phyloP scores from a whole-genome alignment of 1,140 invertebrate genomes.

The Pseudomyrmex gracilis region DNA sequence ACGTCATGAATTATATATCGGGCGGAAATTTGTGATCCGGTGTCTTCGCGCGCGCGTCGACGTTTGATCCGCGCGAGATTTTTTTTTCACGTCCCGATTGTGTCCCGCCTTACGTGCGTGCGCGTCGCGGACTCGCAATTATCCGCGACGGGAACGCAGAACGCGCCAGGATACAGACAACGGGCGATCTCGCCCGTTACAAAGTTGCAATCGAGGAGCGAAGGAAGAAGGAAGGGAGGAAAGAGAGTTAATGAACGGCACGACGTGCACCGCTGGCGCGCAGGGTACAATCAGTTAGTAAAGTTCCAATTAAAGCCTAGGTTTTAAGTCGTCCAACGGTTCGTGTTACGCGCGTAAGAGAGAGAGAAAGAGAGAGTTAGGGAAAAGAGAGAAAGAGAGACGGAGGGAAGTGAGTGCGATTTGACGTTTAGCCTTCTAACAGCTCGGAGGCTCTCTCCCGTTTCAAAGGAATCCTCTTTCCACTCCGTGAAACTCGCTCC shows the following conservation, averaged over 20 bases:
- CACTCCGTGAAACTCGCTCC: slow-evolving; percentile 31
- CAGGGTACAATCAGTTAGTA: slow-evolving; percentile 83
- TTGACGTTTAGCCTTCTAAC: slow-evolving; percentile 42
- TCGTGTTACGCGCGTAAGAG: not conserved
- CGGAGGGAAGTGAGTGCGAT: slow-evolving; percentile 3
- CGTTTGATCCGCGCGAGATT: not conserved
- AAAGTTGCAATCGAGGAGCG: slow-evolving; percentile 69
- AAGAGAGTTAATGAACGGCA: slow-evolving; percentile 73
- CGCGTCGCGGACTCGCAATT: slow-evolving; percentile 60
- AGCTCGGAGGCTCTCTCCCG: slow-evolving; percentile 6
- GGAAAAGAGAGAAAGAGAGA: slow-evolving; percentile 23
- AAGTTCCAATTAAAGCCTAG: slow-evolving; percentile 79
- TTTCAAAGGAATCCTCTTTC: slow-evolving; percentile 41
- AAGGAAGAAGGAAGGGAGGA: no score
- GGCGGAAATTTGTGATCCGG: slow-evolving; percentile 10
- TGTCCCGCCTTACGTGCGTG: slow-evolving; percentile 27
- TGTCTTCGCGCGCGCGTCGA: not conserved
- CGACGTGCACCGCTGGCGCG: slow-evolving; percentile 81
- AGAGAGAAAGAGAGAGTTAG: not conserved
- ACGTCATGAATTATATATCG: not conserved
- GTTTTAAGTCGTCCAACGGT: slow-evolving; percentile 72
- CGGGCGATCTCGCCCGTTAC: slow-evolving; percentile 65
- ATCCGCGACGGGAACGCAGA: slow-evolving; percentile 64
- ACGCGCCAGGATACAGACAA: slow-evolving; percentile 56
- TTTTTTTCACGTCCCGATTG: slow-evolving; percentile 15